Conservation (phyloP, 1,140 invertebrate genomes). For the Leptinotarsa defecta region DNA sequence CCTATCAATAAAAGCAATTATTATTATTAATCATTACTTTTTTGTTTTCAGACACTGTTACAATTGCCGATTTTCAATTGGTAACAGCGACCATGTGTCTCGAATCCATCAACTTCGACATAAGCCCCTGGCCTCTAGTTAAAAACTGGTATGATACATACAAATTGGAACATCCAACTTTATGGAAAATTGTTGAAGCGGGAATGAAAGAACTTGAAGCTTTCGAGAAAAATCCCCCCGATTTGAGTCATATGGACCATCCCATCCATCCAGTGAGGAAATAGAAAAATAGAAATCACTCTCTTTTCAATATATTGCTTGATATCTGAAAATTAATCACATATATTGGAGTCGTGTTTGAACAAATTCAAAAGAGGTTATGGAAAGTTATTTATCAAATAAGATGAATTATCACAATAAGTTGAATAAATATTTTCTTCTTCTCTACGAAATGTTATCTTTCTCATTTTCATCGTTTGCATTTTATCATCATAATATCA, state of each 20-base stretch:
- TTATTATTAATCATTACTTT: no score
- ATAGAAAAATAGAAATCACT: constrained; percentile 21
- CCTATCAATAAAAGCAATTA: no score
- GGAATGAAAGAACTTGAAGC: constrained; percentile 69
- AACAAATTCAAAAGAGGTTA: no score
- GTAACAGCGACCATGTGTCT: constrained; percentile 72
- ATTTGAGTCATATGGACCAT: constrained; percentile 68
- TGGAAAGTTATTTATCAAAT: no score
- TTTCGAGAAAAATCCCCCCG: constrained; percentile 71
- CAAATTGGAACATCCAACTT: constrained; percentile 67
- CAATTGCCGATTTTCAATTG: constrained; percentile 75
- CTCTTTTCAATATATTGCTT: not conserved
- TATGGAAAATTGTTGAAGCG: constrained; percentile 69
- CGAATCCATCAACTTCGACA: constrained; percentile 71
- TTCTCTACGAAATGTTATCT: no score
- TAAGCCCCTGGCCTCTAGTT: constrained; percentile 62
- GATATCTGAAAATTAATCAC: not conserved
- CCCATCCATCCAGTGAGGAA: constrained; percentile 72
- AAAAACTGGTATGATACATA: constrained; percentile 71
- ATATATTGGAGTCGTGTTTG: no score
- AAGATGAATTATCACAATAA: no score
- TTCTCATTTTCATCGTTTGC: no score
- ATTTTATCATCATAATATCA: no score
- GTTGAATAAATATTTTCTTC: no score
- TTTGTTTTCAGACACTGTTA: constrained; percentile 62